A percentile compares a stretch with the other conserved stretches of the same genome.
Evolutionary conservation across 2,797 vertebrate species (phyloP).

Genomic region (Clarias fuscus): DNA sequence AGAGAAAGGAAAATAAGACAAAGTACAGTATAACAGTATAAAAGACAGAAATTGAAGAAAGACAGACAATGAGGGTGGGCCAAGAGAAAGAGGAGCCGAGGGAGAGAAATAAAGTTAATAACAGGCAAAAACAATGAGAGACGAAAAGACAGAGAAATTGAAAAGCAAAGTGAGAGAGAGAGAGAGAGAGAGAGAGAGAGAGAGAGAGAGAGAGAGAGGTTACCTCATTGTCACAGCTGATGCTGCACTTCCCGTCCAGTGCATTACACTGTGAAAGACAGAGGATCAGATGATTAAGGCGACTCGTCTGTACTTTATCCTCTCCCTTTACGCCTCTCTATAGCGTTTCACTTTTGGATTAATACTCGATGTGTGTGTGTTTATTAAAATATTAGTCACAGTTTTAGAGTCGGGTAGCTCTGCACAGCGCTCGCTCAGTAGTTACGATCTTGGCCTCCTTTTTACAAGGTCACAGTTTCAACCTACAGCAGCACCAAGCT

Average conservation of each 20-base stretch:
- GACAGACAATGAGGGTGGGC: not conserved
- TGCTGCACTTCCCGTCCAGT: slow-evolving; percentile 92
- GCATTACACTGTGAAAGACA: slow-evolving; percentile 83
- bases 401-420: too few relatives aligned
- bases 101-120: not conserved
- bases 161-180: not conserved
- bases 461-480: too few relatives aligned
- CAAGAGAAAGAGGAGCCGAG: not conserved
- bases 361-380: not conserved
- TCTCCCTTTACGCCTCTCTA: not conserved
- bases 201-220: slow-evolving; percentile 30
- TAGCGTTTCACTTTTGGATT: not conserved
- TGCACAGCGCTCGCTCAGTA: too few relatives aligned
- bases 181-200: too few relatives aligned
- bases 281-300: not conserved
- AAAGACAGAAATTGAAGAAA: not conserved
- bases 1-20: not conserved
- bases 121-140: not conserved
- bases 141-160: not conserved
- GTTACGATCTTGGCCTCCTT: too few relatives aligned
- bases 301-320: not conserved
- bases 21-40: not conserved
- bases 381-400: not conserved
- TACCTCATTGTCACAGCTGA: slow-evolving; percentile 95
- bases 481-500: too few relatives aligned